Base-by-base conservation (phyloP, 2,888 invertebrate genomes). In the Lasioglossum zephyrum region DNA sequence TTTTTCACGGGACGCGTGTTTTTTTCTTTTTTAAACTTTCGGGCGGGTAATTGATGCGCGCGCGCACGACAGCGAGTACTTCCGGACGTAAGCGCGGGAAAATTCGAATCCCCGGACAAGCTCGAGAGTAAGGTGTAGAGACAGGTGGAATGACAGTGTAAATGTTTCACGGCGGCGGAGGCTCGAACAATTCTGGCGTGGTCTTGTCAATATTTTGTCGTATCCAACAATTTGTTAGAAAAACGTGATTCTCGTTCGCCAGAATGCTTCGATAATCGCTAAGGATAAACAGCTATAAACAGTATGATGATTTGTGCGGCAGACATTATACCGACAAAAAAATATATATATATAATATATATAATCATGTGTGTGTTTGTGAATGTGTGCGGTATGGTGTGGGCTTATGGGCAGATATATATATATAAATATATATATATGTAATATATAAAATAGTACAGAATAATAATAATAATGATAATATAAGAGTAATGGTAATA, bases 281-380 rank as follows among this genome's bases (percentile, higher is more conserved):
- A 89, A 91, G 91, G 92, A 92, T 92, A 89, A 77, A 92, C 92
- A 92, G 91, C 92, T 89, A 91, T 93, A 87, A 90, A 91, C 87
- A 90, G 88, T 91, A 92, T 87, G 76, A 91, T 93, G 92, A 92
- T 91, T 92, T 88, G 92, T 93, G 92, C 92, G 91, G 92, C 92
- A 92, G 92, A 93, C 91, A 88, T 84, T 86, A 94, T 93, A 93
- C 93, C 91, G 93, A 93, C 93, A 92, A 93, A 93, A 93, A 91
- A 92, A 36, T 36, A 69, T 69, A 36, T 36, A 69, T 69, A 66
- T 69, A 69, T 1, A 89, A 89, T 88, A 91, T 88, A 69, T 63
- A 63, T 36, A 63, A 36, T 63, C 31, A 63, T 78, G 77, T 88
- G 87, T 87, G 31, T 63, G 63, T 63, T 36, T 87, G 86, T 85